Evolutionary conservation across 2,113 vertebrate species (phyloP).

Genomic region (Steatornis caripensis): DNA sequence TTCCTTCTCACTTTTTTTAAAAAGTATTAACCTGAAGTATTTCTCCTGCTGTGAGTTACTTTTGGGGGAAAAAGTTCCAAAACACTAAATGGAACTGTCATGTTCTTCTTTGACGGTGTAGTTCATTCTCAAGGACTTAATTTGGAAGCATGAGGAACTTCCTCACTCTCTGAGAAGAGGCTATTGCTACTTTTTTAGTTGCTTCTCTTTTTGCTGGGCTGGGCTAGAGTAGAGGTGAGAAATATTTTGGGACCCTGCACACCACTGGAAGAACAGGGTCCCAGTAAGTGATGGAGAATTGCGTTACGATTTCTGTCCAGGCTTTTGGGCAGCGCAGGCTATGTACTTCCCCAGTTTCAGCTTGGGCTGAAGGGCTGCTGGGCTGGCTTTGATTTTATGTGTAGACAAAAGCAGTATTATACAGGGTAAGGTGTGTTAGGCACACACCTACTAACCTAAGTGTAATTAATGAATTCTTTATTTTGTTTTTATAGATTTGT

Average conservation of each 20-base stretch:
- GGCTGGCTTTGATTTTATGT: background rate
- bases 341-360: background rate
- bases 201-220: background rate
- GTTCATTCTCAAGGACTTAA: background rate
- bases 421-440: background rate
- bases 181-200: background rate
- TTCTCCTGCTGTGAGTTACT: background rate
- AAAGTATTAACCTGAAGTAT: background rate
- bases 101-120: background rate
- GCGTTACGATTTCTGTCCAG: background rate
- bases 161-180: background rate
- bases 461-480: background rate
- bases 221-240: background rate
- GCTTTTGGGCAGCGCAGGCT: background rate
- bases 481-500: conserved; percentile 77
- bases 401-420: background rate
- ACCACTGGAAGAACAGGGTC: background rate
- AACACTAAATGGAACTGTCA: background rate
- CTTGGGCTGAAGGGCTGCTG: background rate
- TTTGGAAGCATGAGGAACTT: background rate
- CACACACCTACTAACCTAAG: background rate
- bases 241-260: background rate
- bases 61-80: rapidly evolving
- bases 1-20: background rate
- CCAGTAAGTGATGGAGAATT: background rate